A percentile compares a stretch with the other conserved stretches of the same genome.
Conservation (phyloP, 2,888 invertebrate species). For the Epinotia ramella region DNA sequence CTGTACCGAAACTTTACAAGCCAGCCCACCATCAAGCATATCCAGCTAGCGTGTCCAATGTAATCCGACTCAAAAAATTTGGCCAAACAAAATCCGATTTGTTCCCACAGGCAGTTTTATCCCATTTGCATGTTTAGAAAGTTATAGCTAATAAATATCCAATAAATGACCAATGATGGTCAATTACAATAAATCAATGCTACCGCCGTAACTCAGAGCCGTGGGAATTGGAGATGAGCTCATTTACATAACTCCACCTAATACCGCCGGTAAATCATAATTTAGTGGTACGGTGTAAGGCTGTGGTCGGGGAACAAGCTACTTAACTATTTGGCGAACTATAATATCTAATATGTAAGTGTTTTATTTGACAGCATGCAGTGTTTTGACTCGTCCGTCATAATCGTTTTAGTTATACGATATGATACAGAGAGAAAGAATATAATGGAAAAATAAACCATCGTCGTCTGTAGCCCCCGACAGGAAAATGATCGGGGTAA, state of each 20-base stretch:
- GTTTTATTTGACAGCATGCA: no score
- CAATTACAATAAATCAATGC: slow-evolving; percentile 43
- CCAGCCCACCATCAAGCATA: background rate
- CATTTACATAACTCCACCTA: slow-evolving; percentile 45
- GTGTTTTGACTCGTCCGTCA: no score
- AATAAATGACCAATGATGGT: slow-evolving; percentile 38
- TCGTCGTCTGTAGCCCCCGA: no score
- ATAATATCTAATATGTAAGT: no score
- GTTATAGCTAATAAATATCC: slow-evolving; percentile 34
- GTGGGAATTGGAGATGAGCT: slow-evolving; percentile 41
- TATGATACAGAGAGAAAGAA: no score
- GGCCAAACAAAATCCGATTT: background rate
- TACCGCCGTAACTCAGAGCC: slow-evolving; percentile 40
- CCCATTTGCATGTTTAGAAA: slow-evolving; percentile 38
- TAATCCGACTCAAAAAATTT: background rate
- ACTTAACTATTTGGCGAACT: background rate
- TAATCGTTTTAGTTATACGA: no score
- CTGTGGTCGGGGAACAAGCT: background rate
- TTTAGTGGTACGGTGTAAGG: slow-evolving; percentile 38
- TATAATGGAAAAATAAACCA: no score
- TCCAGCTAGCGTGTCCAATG: background rate
- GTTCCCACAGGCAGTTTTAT: slow-evolving; percentile 23
- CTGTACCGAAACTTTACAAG: background rate
- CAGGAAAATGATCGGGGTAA: no score
- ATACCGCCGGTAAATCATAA: slow-evolving; percentile 45